A percentile compares a stretch with the other conserved stretches of the same genome.
phyloP scores from a whole-genome alignment of 2,888 invertebrate genomes.

The Dendrolimus pini region DNA sequence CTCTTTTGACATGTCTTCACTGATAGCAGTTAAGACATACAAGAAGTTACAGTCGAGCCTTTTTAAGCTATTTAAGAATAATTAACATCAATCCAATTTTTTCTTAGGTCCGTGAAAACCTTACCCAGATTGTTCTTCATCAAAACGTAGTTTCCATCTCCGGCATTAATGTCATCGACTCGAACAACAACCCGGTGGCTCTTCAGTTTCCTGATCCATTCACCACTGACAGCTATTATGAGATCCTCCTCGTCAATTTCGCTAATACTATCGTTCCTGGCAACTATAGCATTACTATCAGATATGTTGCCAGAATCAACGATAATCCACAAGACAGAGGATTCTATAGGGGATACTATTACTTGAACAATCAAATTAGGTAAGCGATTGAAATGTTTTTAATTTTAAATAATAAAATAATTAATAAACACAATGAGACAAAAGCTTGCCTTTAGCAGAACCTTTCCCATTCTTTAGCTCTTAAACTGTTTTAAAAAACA shows the following conservation, averaged over 20 bases:
- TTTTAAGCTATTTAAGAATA: too few relatives aligned
- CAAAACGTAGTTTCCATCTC: slow-evolving; percentile 51
- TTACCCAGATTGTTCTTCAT: slow-evolving; percentile 56
- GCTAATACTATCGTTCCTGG: slow-evolving; percentile 34
- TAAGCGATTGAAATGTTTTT: slow-evolving; percentile 17
- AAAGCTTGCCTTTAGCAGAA: too few relatives aligned
- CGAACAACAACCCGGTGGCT: slow-evolving; percentile 23
- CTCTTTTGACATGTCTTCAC: too few relatives aligned
- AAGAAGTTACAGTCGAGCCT: too few relatives aligned
- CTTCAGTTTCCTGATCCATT: slow-evolving; percentile 35
- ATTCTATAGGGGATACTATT: slow-evolving; percentile 64
- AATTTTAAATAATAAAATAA: too few relatives aligned
- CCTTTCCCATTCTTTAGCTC: too few relatives aligned
- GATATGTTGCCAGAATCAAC: slow-evolving; percentile 48
- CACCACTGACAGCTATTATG: slow-evolving; percentile 44
- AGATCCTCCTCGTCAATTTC: slow-evolving; percentile 49
- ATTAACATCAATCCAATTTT: neutral
- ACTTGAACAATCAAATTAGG: slow-evolving; percentile 33
- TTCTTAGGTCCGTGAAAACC: slow-evolving; percentile 39
- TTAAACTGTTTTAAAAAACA: too few relatives aligned
- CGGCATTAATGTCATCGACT: slow-evolving; percentile 31
- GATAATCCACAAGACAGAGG: slow-evolving; percentile 59
- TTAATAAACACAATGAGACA: too few relatives aligned
- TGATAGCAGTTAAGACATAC: too few relatives aligned
- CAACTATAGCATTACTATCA: slow-evolving; percentile 42